Evolutionary conservation across 2,797 vertebrate species (phyloP), one percentile per base, ranked within the genome.

Genomic region (Sandelia bainsii): DNA sequence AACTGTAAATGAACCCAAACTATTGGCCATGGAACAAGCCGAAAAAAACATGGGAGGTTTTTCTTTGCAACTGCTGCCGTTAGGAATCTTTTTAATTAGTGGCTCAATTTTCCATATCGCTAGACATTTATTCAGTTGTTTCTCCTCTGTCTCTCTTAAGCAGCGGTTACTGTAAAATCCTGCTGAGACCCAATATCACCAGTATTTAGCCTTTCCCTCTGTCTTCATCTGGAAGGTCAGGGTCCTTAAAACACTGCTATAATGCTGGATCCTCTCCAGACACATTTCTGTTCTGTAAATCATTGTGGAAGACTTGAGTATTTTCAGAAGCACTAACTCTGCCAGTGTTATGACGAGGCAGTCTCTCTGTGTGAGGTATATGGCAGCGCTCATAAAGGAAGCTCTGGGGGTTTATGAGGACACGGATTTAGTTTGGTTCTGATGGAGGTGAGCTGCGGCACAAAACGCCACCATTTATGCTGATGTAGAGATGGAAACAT

Each of bases 1-100:
- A 87, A 86, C 83, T 81, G 64, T 27, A 54, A 71, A 52, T 70
- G 68, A 83, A 82, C 84, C 42, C 44, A 60, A 29, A 77, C 42
- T 54, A 40, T 49, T 72, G 65, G 58, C 72, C 14, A 5, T 23
- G 63, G 69, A 77, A 66, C 72, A 64, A 81, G 79, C 72, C 22
- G n/a, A 22, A 11, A 49, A 49, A 49, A 40, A 11, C 12, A 29
- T 46, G 54, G 11, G 62, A 8, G 27, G 20, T 64, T 74, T n/a
- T 77, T n/a, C 50, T n/a, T 19, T 51, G 59, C 51, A 40, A 37
- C 29, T 46, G 51, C 6, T 69, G 46, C 34, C 0, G 10, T 72
- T 63, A 58, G 44, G 37, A 42, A 60, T 56, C 49, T 52, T 75
- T 73, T 86, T 62, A 80, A 80, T 81, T 73, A 66, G 1, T 12